Evolutionary conservation across 2,888 invertebrate species (phyloP), one percentile per base, ranked within the genome.

Genomic region (Morinoia aosen): DNA sequence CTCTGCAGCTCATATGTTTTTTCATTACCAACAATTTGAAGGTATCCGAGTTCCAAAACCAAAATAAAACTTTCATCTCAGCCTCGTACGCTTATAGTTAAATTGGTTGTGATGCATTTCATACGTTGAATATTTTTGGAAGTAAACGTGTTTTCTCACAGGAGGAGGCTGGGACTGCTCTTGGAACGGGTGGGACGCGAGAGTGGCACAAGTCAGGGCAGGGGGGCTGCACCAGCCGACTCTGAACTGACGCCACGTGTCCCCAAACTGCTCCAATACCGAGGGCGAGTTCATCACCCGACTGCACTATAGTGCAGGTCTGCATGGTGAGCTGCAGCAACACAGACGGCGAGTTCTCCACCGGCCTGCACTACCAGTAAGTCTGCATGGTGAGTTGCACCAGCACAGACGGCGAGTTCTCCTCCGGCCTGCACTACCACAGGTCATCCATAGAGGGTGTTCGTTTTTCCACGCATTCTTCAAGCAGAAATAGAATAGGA

Each of bases 101-200:
- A 48, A 48, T 48, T 48, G 48, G 48, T 48, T 48, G 48, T 48
- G 48, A 48, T 48, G 48, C 48, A 48, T 48, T 48, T 48, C 3
- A 48, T 48, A 48, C 48, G 48, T 48, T 48, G 48, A 48, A 48
- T 48, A 48, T 48, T 48, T 48, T 48, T 48, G 2, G 5, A 48
- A 48, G 48, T 48, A 48, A 48, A 48, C 48, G 48, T 2, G 48
- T 2, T 48, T 48, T 48, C 2, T 48, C 48, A 48, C 93, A 93
- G 93, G 58, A 56, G 57, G n/a, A 57, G 93, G 57, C 8, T 93
- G 93, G 58, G 93, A 93, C 93, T 58, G 58, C 57, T 57, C 57
- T 5, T 93, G 93, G 93, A 25, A 56, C 57, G 58, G 57, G 0
- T 93, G 93, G 58, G 93, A 93, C 57, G 93, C 19, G 33, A 33